Base-by-base conservation (phyloP, 1,140 invertebrate species). In the Octopus bimaculoides region DNA sequence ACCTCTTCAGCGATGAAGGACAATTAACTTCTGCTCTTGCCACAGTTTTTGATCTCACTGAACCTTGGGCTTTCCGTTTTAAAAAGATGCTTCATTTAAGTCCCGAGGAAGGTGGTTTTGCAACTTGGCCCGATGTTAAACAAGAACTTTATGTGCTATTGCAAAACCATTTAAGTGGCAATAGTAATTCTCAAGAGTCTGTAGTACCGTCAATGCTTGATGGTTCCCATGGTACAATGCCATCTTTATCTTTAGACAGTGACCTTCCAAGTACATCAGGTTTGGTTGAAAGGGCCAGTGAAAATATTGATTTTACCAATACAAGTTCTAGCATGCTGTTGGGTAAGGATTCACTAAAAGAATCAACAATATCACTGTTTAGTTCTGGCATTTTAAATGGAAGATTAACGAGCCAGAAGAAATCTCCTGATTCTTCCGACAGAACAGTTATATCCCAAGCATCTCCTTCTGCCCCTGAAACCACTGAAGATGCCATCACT, bases 21-120 rank as follows among this genome's bases (percentile, higher is more conserved):
- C 61, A 79, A 14, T 53, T 73, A 9, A 54, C 61, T 9, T 79
- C 78, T 17, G 71, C 61, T 12, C 14, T 79, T 8, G 52, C 61
- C 17, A 73, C 71, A 14, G 69, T 74, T 14, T 73, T 74, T 71
- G 78, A 79, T 6, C n/a, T 54, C 26, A 79, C 61, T 52, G 78
- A 79, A 55, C 17, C 41, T 5, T 79, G 78, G 78, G 78, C 78
- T 10, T 54, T 73, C 52, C 61, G 56, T 17, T 73, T 79, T 79
- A 71, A 61, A 8, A 53, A 53, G 20, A 71, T 53, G 52, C 20
- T 79, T 8, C 52, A 53, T 52, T 26, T 73, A 7, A 54, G 52
- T n/a, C 61, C 78, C 52, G 78, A 79, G 41, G 53, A 79, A 14
- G 78, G 78, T 5, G 78, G 78, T 41, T 79, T 79, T 54, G 20